A percentile compares a stretch with the other conserved stretches of the same genome.
Evolutionary conservation across 2,113 vertebrate genomes (phyloP).

Genomic region (Megalops atlanticus): DNA sequence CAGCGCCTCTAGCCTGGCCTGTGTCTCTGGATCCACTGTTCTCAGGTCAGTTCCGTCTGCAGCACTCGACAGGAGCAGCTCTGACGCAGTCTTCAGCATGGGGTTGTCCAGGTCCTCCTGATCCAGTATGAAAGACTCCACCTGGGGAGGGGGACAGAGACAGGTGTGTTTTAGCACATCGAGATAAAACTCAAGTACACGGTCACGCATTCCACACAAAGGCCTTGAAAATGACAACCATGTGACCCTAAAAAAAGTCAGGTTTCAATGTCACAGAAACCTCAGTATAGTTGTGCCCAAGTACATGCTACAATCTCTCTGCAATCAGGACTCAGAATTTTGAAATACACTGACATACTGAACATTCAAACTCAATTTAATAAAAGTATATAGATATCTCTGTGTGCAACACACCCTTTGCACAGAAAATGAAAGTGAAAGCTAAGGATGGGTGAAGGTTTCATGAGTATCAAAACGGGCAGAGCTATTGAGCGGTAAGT

Average conservation of each 20-base stretch:
- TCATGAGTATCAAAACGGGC: neutral
- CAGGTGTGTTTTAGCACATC: neutral
- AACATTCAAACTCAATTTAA: no score
- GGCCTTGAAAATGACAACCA: neutral
- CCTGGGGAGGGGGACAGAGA: slow-evolving; percentile 66
- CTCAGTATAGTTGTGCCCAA: neutral
- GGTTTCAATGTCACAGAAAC: neutral
- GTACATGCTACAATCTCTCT: no score
- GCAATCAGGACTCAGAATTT: no score
- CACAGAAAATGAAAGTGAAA: no score
- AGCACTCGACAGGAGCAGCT: slow-evolving; percentile 91
- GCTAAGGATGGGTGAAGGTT: no score
- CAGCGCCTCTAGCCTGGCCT: slow-evolving; percentile 93
- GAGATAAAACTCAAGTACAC: neutral
- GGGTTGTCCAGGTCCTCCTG: slow-evolving; percentile 99
- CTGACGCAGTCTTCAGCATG: slow-evolving; percentile 96
- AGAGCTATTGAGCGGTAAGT: neutral
- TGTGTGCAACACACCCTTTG: no score
- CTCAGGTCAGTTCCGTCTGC: slow-evolving; percentile 93
- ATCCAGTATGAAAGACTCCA: slow-evolving; percentile 98
- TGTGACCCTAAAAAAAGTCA: neutral
- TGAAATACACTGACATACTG: no score
- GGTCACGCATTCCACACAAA: neutral
- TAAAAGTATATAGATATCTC: no score
- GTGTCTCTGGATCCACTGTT: slow-evolving; percentile 97